Percentiles rank a stretch among this genome's conserved stretches.
Evolutionary conservation across 2,888 invertebrate genomes (phyloP).

Genomic region (Pelosia muscerda): DNA sequence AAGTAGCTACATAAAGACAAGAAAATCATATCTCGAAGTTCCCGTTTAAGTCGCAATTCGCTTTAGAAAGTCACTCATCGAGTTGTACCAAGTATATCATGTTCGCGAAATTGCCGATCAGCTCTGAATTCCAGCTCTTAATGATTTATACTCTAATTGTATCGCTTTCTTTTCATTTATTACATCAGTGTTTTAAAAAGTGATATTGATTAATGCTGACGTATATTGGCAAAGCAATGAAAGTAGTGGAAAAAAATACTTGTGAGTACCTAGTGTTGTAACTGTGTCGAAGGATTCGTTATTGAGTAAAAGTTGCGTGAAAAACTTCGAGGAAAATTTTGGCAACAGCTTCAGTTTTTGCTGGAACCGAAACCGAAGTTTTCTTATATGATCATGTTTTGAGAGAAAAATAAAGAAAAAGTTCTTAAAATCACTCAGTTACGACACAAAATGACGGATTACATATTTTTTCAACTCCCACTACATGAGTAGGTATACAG

Average conservation of each 20-base stretch:
- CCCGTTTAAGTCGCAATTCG: slow-evolving; percentile 18
- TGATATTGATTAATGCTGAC: slow-evolving; percentile 7
- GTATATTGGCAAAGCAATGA: background rate
- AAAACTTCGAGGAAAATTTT: too few species aligned
- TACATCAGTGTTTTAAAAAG: slow-evolving; percentile 14
- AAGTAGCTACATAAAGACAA: slow-evolving; percentile 6
- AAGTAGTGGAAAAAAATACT: background rate
- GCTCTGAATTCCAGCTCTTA: slow-evolving; percentile 32
- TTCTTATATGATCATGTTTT: too few species aligned
- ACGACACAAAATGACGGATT: too few species aligned
- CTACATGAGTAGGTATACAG: too few species aligned
- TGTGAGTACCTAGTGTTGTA: background rate
- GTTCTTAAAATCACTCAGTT: too few species aligned
- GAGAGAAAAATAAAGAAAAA: too few species aligned
- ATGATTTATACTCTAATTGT: slow-evolving; percentile 47
- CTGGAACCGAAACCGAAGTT: too few species aligned
- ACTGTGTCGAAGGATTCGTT: too few species aligned
- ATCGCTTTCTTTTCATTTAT: slow-evolving; percentile 44
- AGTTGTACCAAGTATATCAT: slow-evolving; percentile 36
- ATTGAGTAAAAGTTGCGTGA: too few species aligned
- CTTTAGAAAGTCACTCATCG: slow-evolving; percentile 28
- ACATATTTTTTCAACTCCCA: too few species aligned
- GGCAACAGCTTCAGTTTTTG: too few species aligned
- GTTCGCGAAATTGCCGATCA: slow-evolving; percentile 33
- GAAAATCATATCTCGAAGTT: slow-evolving; percentile 10